A percentile compares a stretch with the other conserved stretches of the same genome.
phyloP scores from a whole-genome alignment of 1,140 invertebrate genomes.

The Drosophila saltans region DNA sequence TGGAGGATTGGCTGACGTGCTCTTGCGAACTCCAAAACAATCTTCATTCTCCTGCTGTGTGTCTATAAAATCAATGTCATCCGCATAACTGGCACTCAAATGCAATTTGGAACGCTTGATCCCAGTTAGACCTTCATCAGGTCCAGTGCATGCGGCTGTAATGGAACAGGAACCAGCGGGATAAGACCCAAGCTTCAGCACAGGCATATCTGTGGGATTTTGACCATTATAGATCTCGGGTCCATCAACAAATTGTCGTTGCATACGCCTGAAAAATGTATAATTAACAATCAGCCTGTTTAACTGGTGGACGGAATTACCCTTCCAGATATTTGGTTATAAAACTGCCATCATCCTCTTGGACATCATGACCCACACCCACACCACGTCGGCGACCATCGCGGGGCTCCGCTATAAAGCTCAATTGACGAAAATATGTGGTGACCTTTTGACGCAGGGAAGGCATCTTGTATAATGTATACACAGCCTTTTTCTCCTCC shows the following conservation, averaged over 20 bases:
- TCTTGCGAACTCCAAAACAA: conserved; percentile 83
- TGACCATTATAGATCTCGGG: conserved; percentile 87
- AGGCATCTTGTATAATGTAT: conserved; percentile 85
- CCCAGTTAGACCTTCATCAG: conserved; percentile 89
- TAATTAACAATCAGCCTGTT: background rate
- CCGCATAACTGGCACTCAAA: conserved; percentile 86
- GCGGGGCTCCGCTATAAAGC: conserved; percentile 86
- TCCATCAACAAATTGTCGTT: conserved; percentile 71
- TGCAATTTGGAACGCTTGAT: conserved; percentile 88
- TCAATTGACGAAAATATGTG: conserved; percentile 89
- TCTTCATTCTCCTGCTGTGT: conserved; percentile 85
- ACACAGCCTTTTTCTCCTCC: conserved; percentile 16
- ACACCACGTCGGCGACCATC: conserved; percentile 72
- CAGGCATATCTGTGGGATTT: conserved; percentile 87
- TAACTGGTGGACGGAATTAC: conserved; percentile 83
- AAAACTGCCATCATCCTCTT: conserved; percentile 87
- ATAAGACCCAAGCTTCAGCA: conserved; percentile 85
- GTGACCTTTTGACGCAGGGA: conserved; percentile 89
- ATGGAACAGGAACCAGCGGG: conserved; percentile 84
- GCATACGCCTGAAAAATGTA: conserved; percentile 66
- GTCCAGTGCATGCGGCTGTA: conserved; percentile 89
- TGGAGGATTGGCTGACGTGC: conserved; percentile 43
- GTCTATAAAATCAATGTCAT: conserved; percentile 91
- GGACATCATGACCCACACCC: conserved; percentile 61
- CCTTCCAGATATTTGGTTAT: conserved; percentile 90